Evolutionary conservation across 2,888 invertebrate species (phyloP).

Genomic region (Gonocerus acuteangulatus): DNA sequence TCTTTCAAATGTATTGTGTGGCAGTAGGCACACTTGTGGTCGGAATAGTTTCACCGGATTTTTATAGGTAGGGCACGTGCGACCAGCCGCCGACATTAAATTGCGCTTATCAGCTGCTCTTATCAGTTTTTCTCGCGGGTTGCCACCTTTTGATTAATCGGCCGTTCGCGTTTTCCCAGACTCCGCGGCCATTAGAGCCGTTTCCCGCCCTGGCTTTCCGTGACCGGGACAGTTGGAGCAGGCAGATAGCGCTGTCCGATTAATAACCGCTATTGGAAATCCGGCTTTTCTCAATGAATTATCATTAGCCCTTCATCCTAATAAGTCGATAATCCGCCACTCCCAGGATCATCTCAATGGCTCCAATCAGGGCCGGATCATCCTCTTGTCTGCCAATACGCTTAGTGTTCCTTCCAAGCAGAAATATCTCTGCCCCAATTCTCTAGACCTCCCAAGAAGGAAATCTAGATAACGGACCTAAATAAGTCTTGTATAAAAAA

Average conservation of each 20-base stretch:
- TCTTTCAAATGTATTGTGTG: too few relatives aligned
- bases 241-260: conserved; percentile 16
- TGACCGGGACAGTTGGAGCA: conserved; percentile 24
- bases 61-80: conserved; percentile 4
- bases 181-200: conserved; percentile 29
- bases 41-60: not conserved
- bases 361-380: too few relatives aligned
- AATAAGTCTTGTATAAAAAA: too few relatives aligned
- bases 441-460: too few relatives aligned
- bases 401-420: not conserved
- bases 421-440: too few relatives aligned
- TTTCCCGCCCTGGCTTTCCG: conserved; percentile 10
- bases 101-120: conserved; percentile 8
- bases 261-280: conserved; percentile 24
- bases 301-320: conserved; percentile 11
- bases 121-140: conserved; percentile 2
- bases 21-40: conserved; percentile 2
- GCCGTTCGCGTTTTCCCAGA: conserved; percentile 31
- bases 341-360: too few relatives aligned
- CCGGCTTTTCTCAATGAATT: conserved; percentile 23
- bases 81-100: conserved; percentile 13
- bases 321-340: too few relatives aligned
- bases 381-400: too few relatives aligned
- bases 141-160: conserved; percentile 30
- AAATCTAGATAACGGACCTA: too few relatives aligned